These are phyloP conservation scores for Cepaea nemoralis DNA, from an alignment of 1,140 invertebrate genomes.

Conservation along the genomic window DNA sequence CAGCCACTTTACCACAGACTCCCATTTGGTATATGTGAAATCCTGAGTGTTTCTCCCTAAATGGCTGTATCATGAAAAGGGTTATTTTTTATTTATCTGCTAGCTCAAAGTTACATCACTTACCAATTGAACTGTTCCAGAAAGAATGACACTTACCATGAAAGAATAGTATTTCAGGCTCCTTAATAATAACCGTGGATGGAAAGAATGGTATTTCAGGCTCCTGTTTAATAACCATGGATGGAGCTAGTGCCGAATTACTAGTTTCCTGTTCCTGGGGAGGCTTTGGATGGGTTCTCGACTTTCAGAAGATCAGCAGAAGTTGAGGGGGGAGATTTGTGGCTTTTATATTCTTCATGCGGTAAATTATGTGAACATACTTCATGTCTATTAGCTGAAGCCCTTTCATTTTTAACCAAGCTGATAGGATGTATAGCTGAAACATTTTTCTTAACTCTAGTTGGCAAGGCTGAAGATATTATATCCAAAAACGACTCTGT, in stretches of 20 bases:
- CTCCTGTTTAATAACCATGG: not conserved
- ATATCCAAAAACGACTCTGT: not conserved
- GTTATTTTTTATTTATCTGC: no score
- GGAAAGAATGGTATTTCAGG: not conserved
- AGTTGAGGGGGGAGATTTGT: not conserved
- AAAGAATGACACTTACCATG: not conserved
- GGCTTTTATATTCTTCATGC: not conserved
- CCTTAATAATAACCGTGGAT: not conserved
- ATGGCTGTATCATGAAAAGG: no score
- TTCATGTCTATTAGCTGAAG: not conserved
- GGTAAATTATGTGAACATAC: not conserved
- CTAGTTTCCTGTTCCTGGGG: not conserved
- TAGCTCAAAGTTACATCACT: not conserved
- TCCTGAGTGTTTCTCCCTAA: no score
- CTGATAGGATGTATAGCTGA: not conserved
- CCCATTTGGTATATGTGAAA: no score
- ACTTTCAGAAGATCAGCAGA: not conserved
- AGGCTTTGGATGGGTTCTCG: not conserved
- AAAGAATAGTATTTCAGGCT: not conserved
- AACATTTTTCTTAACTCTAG: not conserved
- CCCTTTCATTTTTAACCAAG: not conserved
- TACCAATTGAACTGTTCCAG: not conserved
- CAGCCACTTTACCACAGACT: no score
- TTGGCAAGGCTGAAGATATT: not conserved
- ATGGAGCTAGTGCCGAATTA: not conserved